Evolutionary conservation across 1,140 invertebrate species (phyloP), one percentile per base, ranked within the genome.

Genomic region (Temnothorax longispinosus): DNA sequence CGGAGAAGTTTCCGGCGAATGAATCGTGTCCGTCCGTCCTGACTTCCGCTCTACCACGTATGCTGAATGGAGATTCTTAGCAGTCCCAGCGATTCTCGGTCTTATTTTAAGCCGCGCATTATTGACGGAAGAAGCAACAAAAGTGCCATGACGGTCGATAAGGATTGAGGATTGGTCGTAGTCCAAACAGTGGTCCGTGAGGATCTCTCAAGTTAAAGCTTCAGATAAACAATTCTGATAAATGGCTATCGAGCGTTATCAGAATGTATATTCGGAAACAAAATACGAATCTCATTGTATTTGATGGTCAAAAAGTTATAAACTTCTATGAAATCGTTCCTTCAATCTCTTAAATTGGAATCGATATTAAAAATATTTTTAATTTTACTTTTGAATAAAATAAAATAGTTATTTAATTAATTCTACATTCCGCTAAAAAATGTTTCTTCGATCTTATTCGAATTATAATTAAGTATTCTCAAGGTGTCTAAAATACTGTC

Each of bases 121-220:
- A 91, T 89, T 88, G 89, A 87, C 58, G 27, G 41, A 89, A 54
- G 92, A 93, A 92, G 91, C 91, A 89, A 69, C 50, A 92, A 74
- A 93, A 93, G 88, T 91, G 90, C 67, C 41, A 7, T 21, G 21
- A 58, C 67, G 86, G 32, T 91, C 90, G 87, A 91, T 89, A 85
- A 85, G 3, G 3, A 21, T 35, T 52, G n/a, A 41, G n/a, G 35
- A 77, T 76, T 18, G 27, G 52, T 58, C 38, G 41, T 15, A 60
- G 27, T 74, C 10, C 18, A 11, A 60, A 35, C 8, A n/a, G 0
- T 15, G 35, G 38, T 60, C 2, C 4, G n/a, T 21, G 15, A 10
- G 8, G 3, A 72, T 21, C 18, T 58, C 27, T 35, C 52, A 21
- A 8, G 58, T 69, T 21, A 82, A 35, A 41, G 21, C 21, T 81